A percentile compares a stretch with the other conserved stretches of the same genome.
These are phyloP conservation scores for Isurus oxyrinchus DNA, from an alignment of 2,113 vertebrate species.

Conservation along the genomic window DNA sequence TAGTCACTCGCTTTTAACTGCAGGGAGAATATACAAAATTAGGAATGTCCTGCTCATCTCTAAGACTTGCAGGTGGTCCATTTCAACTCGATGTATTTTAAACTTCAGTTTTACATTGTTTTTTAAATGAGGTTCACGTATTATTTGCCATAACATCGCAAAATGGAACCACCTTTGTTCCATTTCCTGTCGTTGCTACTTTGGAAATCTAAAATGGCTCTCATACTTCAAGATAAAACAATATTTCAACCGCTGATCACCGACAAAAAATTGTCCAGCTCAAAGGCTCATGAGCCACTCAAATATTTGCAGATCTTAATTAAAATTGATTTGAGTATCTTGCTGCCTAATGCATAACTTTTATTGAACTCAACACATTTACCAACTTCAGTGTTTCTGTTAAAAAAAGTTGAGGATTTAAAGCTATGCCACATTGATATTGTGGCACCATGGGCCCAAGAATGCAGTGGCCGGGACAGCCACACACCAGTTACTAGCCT, in stretches of 20 bases:
- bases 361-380: not conserved
- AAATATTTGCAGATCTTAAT: not conserved
- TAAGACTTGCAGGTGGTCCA: not conserved
- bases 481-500: not conserved
- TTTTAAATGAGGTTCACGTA: not conserved
- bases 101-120: not conserved
- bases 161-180: not conserved
- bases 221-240: not conserved
- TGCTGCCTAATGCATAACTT: not conserved
- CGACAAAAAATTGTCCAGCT: not conserved
- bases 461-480: not conserved
- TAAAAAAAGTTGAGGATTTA: not conserved
- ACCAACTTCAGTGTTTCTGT: not conserved
- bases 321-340: conserved; percentile 14
- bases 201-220: not conserved
- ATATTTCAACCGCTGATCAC: not conserved
- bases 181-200: not conserved
- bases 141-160: not conserved
- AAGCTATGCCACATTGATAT: not conserved
- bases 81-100: not conserved
- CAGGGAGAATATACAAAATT: not conserved
- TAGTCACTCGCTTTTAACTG: not conserved
- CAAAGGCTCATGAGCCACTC: not conserved
- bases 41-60: not conserved
- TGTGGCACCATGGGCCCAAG: not conserved